phyloP scores from a whole-genome alignment of 1,140 invertebrate genomes.

The Lasioglossum baleicum region DNA sequence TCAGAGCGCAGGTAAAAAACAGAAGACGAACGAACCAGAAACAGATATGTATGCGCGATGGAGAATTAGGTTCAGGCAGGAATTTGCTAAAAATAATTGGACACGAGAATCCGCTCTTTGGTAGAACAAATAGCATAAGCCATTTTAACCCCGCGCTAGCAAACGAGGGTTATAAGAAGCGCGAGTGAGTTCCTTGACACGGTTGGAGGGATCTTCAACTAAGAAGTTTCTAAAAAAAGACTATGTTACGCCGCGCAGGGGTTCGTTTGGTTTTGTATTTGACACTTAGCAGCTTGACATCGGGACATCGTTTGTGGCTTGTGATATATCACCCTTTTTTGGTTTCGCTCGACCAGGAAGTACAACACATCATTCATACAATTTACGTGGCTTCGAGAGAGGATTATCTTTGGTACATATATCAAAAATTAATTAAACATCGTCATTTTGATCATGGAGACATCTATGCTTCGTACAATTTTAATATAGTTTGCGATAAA shows the following conservation, averaged over 20 bases:
- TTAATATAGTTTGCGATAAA: no score
- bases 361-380: no score
- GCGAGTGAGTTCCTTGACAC: not conserved
- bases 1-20: no score
- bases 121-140: not conserved
- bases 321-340: no score
- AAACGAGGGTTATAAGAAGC: constrained; percentile 1
- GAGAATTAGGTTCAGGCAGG: no score
- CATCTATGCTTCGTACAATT: no score
- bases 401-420: no score
- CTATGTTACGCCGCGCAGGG: not conserved
- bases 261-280: not conserved
- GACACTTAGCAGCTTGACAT: not conserved
- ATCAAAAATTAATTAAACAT: no score
- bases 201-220: not conserved
- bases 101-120: not conserved
- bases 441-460: no score
- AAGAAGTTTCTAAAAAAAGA: constrained; percentile 11
- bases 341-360: no score
- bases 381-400: no score
- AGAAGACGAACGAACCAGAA: not conserved
- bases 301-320: not conserved
- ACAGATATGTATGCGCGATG: no score
- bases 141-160: not conserved
- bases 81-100: constrained; percentile 9